Conservation (phyloP, 2,113 vertebrate genomes). For the Cyanoderma ruficeps region DNA sequence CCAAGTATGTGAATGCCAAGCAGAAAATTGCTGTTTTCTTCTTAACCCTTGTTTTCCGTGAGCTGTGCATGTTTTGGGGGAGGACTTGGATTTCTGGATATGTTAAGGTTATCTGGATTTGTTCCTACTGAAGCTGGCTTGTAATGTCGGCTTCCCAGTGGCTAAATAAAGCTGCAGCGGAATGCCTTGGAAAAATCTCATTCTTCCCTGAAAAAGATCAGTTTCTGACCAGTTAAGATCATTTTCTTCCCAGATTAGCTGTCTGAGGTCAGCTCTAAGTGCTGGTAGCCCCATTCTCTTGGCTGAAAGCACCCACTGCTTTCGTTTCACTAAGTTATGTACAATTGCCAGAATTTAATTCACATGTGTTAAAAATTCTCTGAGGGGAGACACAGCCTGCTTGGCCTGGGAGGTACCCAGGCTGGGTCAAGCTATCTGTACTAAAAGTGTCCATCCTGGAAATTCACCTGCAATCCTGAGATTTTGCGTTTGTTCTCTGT, state of each 20-base stretch:
- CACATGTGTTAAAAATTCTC: not conserved
- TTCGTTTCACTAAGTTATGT: not conserved
- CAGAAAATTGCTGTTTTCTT: not conserved
- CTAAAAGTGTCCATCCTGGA: not conserved
- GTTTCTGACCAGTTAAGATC: not conserved
- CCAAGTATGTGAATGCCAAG: not conserved
- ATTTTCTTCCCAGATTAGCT: not conserved
- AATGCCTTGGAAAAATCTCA: not conserved
- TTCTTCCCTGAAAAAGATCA: rapidly evolving
- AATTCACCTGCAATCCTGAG: not conserved
- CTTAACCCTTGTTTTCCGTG: not conserved
- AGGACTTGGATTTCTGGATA: not conserved
- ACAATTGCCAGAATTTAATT: not conserved
- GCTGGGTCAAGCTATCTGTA: not conserved
- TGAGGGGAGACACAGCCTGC: not conserved
- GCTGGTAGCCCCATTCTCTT: not conserved
- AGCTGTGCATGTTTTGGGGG: not conserved
- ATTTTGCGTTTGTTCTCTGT: not conserved
- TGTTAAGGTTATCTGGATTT: not conserved
- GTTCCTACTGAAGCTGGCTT: not conserved
- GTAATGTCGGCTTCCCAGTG: not conserved
- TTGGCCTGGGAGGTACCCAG: not conserved
- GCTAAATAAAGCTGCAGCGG: not conserved
- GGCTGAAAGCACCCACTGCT: not conserved
- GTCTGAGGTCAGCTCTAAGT: not conserved